Percentiles rank a stretch among this genome's conserved stretches.
These are phyloP conservation scores for Papilio dardanus DNA, from an alignment of 1,140 invertebrate genomes.

Conservation along the genomic window DNA sequence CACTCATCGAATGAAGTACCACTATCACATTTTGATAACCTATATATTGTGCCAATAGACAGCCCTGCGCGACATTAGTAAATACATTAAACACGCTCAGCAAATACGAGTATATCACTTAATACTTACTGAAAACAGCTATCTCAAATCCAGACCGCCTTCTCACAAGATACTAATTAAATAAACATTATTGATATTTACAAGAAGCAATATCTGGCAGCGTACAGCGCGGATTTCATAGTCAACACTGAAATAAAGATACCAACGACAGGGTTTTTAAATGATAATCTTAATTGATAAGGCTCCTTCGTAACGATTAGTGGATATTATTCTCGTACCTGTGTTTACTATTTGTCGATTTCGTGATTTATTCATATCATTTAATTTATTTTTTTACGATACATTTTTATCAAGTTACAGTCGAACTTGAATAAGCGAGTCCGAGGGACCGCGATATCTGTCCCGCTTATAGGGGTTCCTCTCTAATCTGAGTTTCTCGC, in stretches of 20 bases:
- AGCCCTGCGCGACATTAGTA: background rate
- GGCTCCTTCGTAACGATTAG: slow-evolving; percentile 64
- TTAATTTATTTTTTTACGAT: background rate
- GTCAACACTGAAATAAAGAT: slow-evolving; percentile 66
- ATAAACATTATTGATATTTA: background rate
- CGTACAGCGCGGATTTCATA: slow-evolving; percentile 53
- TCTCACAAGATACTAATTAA: background rate
- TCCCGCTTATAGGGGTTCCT: too few relatives aligned
- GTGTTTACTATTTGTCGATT: slow-evolving; percentile 28
- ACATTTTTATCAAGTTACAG: background rate
- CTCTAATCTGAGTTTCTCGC: too few relatives aligned
- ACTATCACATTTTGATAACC: slow-evolving; percentile 3
- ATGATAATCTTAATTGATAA: slow-evolving; percentile 79
- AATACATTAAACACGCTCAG: background rate
- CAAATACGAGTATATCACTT: slow-evolving; percentile 8
- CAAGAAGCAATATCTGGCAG: slow-evolving; percentile 14
- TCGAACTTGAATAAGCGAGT: too few relatives aligned
- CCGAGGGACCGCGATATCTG: background rate
- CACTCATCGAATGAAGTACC: background rate
- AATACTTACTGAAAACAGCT: slow-evolving; percentile 10
- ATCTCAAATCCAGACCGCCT: background rate
- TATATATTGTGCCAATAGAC: slow-evolving; percentile 2
- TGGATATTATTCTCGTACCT: slow-evolving; percentile 48
- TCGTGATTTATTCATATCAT: background rate
- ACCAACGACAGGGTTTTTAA: slow-evolving; percentile 69